Base-by-base conservation (phyloP, 1,140 invertebrate species). In the Drusus annulatus region DNA sequence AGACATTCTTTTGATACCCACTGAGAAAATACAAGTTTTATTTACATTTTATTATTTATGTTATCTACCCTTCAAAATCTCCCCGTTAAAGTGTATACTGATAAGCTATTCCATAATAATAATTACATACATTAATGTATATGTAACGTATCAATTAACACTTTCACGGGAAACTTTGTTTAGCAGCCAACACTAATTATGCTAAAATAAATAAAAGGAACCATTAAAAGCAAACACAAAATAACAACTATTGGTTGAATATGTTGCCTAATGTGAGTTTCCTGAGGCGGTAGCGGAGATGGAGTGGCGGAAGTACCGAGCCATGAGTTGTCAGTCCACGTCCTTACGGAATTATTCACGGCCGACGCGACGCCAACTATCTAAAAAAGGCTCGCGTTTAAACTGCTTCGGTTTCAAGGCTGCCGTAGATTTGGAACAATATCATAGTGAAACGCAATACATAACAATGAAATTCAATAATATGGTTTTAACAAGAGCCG, bases 351-450 rank as follows among this genome's bases (percentile, higher is more conserved):
- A 65, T 25, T 65, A 31, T 65, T 65, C 62, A 65, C 62, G 62
- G 62, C 62, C 62, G 62, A 23, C 62, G 15, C 62, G 62, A 23
- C 62, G 15, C n/a, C 25, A 65, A 65, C 62, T 31, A 65, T 65
- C 62, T 65, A 65, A 65, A 65, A 21, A 65, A 65, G 62, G 62
- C 62, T 65, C 31, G 62, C 62, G 25, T 63, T 65, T 19, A 7
- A n/a, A 8, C 62, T 6, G 31, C 8, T 56, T 17, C 3, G 25
- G 17, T 31, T 36, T 65, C 62, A 65, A 65, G 62, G 62, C 62
- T 65, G 28, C 23, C 28, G 25, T n/a, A 65, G n/a, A 65, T 65
- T 65, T 36, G 62, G 15, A 65, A 65, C 25, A 65, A 65, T 28
- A 65, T 65, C 15, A 63, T 0, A 23, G 23, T 63, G 23, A 63